phyloP scores from a whole-genome alignment of 2,113 vertebrate species.

The Sterrhoptilus dennistouni region DNA sequence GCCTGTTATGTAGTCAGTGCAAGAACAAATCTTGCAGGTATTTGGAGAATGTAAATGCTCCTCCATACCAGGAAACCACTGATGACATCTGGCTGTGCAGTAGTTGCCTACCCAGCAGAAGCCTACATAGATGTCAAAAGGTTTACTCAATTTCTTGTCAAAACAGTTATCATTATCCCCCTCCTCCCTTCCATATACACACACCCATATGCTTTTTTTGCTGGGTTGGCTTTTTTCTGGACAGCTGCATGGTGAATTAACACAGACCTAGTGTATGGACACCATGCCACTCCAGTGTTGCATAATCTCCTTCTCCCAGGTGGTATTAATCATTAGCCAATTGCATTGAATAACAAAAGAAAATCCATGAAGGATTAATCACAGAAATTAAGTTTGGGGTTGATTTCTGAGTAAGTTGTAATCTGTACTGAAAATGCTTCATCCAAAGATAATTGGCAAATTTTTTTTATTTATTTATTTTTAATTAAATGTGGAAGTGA shows the following conservation, averaged over 20 bases:
- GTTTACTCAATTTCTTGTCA: neutral
- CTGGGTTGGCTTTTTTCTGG: neutral
- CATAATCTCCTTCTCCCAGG: constrained; percentile 42
- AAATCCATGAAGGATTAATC: constrained; percentile 57
- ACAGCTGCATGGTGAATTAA: neutral
- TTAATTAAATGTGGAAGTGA: constrained; percentile 44
- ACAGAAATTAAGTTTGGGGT: constrained; percentile 35
- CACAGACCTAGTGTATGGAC: neutral
- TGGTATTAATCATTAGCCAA: constrained; percentile 48
- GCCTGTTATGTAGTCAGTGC: neutral
- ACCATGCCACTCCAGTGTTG: neutral
- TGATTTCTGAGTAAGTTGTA: constrained; percentile 49
- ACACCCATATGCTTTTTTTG: neutral
- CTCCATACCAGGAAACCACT: neutral
- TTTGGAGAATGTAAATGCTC: neutral
- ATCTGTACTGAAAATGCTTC: constrained; percentile 56
- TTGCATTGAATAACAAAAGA: constrained; percentile 44
- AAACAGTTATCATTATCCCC: neutral
- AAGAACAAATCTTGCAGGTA: neutral
- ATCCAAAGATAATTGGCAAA: constrained; percentile 36
- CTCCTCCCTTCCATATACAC: neutral
- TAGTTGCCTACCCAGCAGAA: neutral
- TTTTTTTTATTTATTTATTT: neutral
- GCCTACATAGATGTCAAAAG: neutral
- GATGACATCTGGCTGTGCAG: neutral